A percentile compares a stretch with the other conserved stretches of the same genome.
Evolutionary conservation across 2,797 vertebrate genomes (phyloP).

Genomic region (Bovichtus variegatus): DNA sequence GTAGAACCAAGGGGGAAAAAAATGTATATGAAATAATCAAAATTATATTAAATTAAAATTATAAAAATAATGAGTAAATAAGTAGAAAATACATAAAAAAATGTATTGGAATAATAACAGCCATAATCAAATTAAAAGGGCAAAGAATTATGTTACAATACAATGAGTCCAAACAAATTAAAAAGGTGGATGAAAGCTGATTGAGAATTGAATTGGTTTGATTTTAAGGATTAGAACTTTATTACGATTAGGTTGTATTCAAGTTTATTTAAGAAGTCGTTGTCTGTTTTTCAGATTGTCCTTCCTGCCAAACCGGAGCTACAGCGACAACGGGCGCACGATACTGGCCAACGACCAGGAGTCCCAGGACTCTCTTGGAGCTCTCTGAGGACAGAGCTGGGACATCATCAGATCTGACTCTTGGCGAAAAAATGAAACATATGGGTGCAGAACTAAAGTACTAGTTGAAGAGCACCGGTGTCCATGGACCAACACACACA

Average conservation of each 20-base stretch:
- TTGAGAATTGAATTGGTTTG: no score
- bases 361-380: conserved; percentile 82
- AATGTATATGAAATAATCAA: no score
- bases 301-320: conserved; percentile 84
- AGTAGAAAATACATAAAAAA: no score
- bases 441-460: background rate
- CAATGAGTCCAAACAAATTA: no score
- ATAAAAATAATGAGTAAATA: no score
- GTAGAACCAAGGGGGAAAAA: no score
- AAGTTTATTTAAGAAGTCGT: background rate
- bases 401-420: background rate
- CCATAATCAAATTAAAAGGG: no score
- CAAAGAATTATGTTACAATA: no score
- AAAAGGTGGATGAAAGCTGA: no score
- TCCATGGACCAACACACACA: conserved; percentile 4
- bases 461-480: background rate
- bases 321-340: conserved; percentile 83
- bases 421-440: background rate
- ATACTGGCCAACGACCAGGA: conserved; percentile 84
- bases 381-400: conserved; percentile 65
- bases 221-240: background rate
- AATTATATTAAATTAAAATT: background rate
- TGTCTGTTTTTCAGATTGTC: conserved; percentile 79
- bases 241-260: background rate
- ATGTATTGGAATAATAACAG: no score